Evolutionary conservation across 2,113 vertebrate genomes (phyloP), one percentile per base, ranked within the genome.

Genomic region (Ondatra zibethicus): DNA sequence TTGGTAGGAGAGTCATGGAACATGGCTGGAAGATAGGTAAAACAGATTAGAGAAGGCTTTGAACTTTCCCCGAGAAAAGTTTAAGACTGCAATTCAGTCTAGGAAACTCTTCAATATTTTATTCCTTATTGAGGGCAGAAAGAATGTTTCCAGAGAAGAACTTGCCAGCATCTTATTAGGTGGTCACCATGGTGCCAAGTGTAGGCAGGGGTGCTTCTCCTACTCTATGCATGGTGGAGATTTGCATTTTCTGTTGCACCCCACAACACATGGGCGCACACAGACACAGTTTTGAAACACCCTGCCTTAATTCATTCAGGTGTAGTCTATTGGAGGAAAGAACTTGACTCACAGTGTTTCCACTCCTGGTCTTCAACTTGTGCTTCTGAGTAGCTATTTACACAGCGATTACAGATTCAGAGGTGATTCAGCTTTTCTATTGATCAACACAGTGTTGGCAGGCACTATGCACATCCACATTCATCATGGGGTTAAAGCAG

Each of bases 371-470:
- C 1, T 88, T 96, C 84, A 42, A 14, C 55, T 66, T 76, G 42
- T n/a, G 12, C 77, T 72, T 70, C 33, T 70, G 72, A 27, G 23
- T 31, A 80, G 33, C 50, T 94, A 33, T 93, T 94, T 95, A 78
- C 76, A 75, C 52, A 63, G 75, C 50, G 92, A 80, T 95, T 50
- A 94, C 19, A 65, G 92, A 85, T 78, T 94, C 29, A 39, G 76
- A 90, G 39, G 73, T 91, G 42, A 88, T 85, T 96, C 82, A 88
- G 86, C 58, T 86, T 94, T 94, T 91, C 10, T 61, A 50, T 63
- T 50, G 14, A 42, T 72, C 77, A 70, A 13, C 42, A n/a, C 13
- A 65, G 39, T 47, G 16, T 47, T 80, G 78, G 58, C 90, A 29
- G 5, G 63, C 21, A 78, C 63, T 70, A 8, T 63, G 75, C 29